Conservation (phyloP, 2,888 invertebrate genomes). For the Tricholauxania praeusta region DNA sequence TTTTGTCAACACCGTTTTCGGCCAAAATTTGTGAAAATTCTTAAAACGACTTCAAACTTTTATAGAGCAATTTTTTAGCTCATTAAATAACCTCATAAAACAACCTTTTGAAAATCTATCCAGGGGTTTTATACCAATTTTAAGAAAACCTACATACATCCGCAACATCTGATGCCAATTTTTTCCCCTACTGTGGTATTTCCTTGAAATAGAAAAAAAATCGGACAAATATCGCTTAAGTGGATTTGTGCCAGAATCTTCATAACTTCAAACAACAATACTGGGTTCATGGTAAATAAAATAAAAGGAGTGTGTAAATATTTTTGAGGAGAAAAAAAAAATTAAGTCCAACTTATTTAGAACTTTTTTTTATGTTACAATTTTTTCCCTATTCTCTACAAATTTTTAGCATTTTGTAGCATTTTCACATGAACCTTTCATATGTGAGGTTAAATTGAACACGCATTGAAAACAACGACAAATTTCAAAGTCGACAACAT, state of each 20-base stretch:
- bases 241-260: no score
- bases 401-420: constrained; percentile 18
- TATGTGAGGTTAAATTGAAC: constrained; percentile 47
- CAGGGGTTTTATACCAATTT: background rate
- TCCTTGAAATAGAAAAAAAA: background rate
- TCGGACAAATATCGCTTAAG: no score
- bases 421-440: background rate
- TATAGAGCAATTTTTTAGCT: no score
- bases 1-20: background rate
- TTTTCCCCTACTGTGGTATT: background rate
- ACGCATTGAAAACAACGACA: constrained; percentile 42
- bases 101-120: no score
- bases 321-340: background rate
- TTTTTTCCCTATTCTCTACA: no score
- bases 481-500: constrained; percentile 39
- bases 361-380: no score
- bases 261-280: no score
- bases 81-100: no score
- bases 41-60: no score
- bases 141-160: background rate
- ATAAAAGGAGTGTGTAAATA: background rate
- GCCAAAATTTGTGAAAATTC: background rate
- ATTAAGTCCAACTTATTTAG: background rate
- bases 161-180: background rate
- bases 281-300: no score